Conservation (phyloP, 2,113 vertebrate species). For the Zosterops hypoxanthus region DNA sequence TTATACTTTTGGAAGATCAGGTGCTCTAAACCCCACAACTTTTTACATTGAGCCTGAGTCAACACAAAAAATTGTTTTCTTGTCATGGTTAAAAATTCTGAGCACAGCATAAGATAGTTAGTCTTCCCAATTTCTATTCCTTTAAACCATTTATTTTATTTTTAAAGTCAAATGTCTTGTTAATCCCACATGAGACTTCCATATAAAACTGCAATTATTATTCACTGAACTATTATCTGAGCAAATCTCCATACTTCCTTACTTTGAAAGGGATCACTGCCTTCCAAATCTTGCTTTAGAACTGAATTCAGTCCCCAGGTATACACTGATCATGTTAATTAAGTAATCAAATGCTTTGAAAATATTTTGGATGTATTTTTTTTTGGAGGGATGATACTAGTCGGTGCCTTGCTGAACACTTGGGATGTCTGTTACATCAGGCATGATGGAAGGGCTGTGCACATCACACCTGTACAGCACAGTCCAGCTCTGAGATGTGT, state of each 20-base stretch:
- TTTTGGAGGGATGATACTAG: not conserved
- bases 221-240: not conserved
- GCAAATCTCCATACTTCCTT: not conserved
- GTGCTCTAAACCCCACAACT: not conserved
- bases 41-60: not conserved
- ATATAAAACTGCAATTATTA: not conserved
- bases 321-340: not conserved
- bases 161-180: not conserved
- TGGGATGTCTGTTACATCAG: not conserved
- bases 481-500: not conserved
- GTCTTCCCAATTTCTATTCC: not conserved
- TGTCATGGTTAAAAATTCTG: not conserved
- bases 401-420: not conserved
- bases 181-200: not conserved
- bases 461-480: not conserved
- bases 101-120: not conserved
- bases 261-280: not conserved
- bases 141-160: not conserved
- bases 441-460: not conserved
- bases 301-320: not conserved
- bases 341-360: not conserved
- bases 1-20: not conserved
- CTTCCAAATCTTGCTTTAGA: not conserved
- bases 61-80: not conserved
- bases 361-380: not conserved